These are phyloP conservation scores for Procambarus clarkii DNA, from an alignment of 1,140 invertebrate genomes.

Conservation along the genomic window DNA sequence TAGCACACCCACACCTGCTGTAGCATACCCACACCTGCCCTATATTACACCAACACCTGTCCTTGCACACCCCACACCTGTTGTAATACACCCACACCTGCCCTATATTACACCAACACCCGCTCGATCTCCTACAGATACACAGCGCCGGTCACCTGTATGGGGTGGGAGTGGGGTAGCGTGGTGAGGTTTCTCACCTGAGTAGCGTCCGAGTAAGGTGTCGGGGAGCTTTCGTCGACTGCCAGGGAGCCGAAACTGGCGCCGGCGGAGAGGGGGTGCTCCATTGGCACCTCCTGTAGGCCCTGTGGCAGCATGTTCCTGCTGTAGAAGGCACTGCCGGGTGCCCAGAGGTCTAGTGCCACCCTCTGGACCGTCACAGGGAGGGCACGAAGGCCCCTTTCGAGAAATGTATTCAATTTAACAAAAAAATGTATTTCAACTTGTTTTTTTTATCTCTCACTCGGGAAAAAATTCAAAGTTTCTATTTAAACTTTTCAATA, in stretches of 20 bases:
- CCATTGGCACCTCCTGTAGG: conserved; percentile 35
- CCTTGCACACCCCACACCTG: not conserved
- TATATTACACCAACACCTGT: not conserved
- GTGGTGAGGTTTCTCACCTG: conserved; percentile 82
- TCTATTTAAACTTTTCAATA: too few species aligned
- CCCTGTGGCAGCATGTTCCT: conserved; percentile 57
- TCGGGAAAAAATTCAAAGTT: too few species aligned
- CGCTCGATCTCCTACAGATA: not conserved
- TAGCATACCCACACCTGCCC: not conserved
- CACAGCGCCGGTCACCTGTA: too few species aligned
- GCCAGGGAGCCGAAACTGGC: conserved; percentile 78
- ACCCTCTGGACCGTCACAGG: too few species aligned
- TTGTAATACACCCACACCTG: not conserved
- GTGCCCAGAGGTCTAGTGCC: too few species aligned
- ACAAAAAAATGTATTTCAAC: too few species aligned
- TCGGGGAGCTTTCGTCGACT: conserved; percentile 91
- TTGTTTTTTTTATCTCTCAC: too few species aligned
- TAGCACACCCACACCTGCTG: too few species aligned
- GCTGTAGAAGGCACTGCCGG: not conserved
- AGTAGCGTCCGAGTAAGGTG: conserved; percentile 96
- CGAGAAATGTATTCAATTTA: too few species aligned
- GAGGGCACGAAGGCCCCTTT: too few species aligned
- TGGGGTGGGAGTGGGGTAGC: not conserved
- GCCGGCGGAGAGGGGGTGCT: conserved; percentile 52
- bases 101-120: not conserved